Base-by-base conservation (phyloP, 1,140 invertebrate genomes). In the Daktulosphaira vitifoliae region DNA sequence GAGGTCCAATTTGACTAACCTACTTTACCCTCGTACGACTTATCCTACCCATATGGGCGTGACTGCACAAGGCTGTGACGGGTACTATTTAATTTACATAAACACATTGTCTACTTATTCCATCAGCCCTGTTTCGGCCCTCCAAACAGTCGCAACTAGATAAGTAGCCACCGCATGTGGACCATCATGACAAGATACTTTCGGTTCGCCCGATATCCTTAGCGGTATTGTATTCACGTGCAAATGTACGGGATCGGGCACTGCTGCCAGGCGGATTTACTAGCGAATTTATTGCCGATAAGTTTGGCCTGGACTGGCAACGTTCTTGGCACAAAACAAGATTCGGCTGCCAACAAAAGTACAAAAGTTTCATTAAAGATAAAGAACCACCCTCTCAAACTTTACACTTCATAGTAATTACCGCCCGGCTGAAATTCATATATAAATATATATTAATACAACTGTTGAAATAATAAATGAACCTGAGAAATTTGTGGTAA, bases 321-420 rank as follows among this genome's bases (percentile, higher is more conserved):
- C 29, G 29, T 33, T 33, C 29, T 33, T 33, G 29, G 39, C 39
- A 62, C 56, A 48, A 62, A 62, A 62, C 56, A 33, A 62, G 56
- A 62, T 62, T 62, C 56, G 56, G 42, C 56, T 62, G 56, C 56
- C 56, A 62, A 42, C 56, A 62, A 62, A 62, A 62, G 56, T 62
- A 62, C 56, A 62, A 62, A 62, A 62, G 56, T 62, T 62, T 62
- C 56, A 62, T 62, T 62, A 62, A 62, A 62, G 56, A 62, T 62
- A 62, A 62, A 62, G 56, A 62, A 62, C 56, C 39, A 62, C 56
- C 56, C 56, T 62, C 42, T 46, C 39, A 33, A 62, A 62, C 56
- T 62, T 62, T 48, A 48, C 56, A 62, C 56, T 48, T 48, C 42
- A 48, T 39, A 62, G 56, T 62, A 62, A 62, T 62, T 62, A 62